These are phyloP conservation scores for Rousettus madagascariensis DNA, from an alignment of 2,797 vertebrate species.

Conservation along the genomic window DNA sequence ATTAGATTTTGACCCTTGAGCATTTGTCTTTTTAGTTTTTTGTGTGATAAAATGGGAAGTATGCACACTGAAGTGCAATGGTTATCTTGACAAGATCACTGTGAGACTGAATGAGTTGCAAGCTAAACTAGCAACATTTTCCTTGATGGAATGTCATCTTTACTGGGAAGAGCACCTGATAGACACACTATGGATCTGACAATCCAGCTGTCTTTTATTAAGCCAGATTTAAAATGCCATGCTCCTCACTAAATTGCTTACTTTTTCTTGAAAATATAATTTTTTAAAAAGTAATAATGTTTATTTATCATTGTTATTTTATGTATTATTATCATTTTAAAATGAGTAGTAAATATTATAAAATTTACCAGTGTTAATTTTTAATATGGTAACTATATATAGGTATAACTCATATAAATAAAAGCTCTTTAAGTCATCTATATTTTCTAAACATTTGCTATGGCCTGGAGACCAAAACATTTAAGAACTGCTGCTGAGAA, in stretches of 20 bases:
- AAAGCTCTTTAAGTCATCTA: neutral
- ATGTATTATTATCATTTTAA: neutral
- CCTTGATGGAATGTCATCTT: fast-evolving
- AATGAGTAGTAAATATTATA: neutral
- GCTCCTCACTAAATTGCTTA: too few species aligned
- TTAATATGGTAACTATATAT: neutral
- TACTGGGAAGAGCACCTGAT: neutral
- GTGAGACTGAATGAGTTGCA: neutral
- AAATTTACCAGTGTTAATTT: neutral
- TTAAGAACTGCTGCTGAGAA: neutral
- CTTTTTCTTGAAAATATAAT: neutral
- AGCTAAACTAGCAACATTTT: neutral
- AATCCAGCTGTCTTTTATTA: neutral
- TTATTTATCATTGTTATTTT: neutral
- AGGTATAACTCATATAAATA: neutral
- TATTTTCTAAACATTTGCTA: neutral
- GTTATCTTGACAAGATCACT: neutral
- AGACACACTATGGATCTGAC: fast-evolving
- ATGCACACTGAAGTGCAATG: neutral
- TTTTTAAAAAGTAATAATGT: neutral
- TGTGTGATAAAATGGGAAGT: too few species aligned
- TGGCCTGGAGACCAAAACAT: neutral
- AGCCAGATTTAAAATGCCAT: neutral
- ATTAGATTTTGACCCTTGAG: neutral
- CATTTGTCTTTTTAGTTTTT: neutral